phyloP scores from a whole-genome alignment of 2,888 invertebrate species.

The Pegoplata infirma region DNA sequence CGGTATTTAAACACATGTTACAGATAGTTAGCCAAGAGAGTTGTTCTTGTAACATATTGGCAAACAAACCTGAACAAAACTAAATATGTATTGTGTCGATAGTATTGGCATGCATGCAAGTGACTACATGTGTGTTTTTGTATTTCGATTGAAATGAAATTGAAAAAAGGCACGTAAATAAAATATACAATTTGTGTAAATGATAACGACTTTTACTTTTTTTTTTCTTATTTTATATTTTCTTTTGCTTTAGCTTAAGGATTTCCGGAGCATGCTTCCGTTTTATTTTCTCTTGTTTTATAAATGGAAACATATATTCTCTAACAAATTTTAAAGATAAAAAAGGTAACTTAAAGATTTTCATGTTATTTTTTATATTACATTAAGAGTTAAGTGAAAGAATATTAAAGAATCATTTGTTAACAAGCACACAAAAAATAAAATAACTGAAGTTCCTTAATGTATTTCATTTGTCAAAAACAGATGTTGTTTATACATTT shows the following conservation, averaged over 20 bases:
- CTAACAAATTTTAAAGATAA: background rate
- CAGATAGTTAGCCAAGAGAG: constrained; percentile 9
- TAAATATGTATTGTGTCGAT: background rate
- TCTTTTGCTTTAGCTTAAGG: background rate
- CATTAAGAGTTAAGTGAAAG: constrained; percentile 8
- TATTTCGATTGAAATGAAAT: background rate
- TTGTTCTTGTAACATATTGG: background rate
- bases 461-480: background rate
- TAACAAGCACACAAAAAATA: background rate
- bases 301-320: background rate
- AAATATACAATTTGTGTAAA: constrained; percentile 1
- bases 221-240: background rate
- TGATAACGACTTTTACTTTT: background rate
- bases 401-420: background rate
- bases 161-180: constrained; percentile 5
- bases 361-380: background rate
- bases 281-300: too few species aligned
- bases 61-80: background rate
- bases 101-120: background rate
- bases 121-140: too few species aligned
- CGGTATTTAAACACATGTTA: constrained; percentile 18
- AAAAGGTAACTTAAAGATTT: background rate
- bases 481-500: constrained; percentile 22
- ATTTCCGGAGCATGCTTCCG: background rate
- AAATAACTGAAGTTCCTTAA: background rate